These are phyloP conservation scores for Psilanteris sp. DNA, from an alignment of 1,140 invertebrate species.

Conservation along the genomic window DNA sequence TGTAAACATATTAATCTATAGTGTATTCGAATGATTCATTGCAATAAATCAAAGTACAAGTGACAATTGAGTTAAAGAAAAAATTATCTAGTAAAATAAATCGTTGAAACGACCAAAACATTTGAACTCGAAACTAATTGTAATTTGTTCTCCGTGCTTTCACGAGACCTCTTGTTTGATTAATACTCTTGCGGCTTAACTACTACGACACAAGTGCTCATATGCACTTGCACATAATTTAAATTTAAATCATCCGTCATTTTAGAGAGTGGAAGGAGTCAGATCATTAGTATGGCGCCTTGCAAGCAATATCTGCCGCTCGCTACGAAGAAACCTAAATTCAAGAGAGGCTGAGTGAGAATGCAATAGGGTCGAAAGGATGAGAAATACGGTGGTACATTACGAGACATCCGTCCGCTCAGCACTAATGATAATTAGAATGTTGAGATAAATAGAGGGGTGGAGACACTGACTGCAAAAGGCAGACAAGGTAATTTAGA, in stretches of 20 bases:
- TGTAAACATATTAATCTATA: no score
- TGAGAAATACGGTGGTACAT: constrained; percentile 71
- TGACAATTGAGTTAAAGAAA: constrained; percentile 39
- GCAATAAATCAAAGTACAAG: no score
- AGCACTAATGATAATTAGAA: constrained; percentile 76
- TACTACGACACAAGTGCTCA: constrained; percentile 59
- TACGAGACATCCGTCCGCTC: constrained; percentile 73
- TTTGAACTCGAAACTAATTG: constrained; percentile 44
- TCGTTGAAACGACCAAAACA: constrained; percentile 43
- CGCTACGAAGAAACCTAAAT: constrained; percentile 65
- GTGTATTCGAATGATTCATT: no score
- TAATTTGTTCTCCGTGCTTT: constrained; percentile 48
- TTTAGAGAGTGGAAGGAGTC: constrained; percentile 55
- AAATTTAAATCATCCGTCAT: constrained; percentile 70
- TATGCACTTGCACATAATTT: constrained; percentile 67
- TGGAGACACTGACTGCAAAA: constrained; percentile 58
- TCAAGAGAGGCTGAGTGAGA: constrained; percentile 60
- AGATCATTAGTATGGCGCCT: constrained; percentile 69
- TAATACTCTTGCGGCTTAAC: constrained; percentile 60
- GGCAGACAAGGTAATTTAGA: constrained; percentile 62
- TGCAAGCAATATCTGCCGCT: constrained; percentile 67
- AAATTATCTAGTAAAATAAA: constrained; percentile 35
- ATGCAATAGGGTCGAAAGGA: constrained; percentile 63
- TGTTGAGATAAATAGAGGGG: constrained; percentile 70
- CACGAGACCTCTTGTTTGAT: constrained; percentile 50